Base-by-base conservation (phyloP, 2,113 vertebrate species). In the Stictonetta naevosa region DNA sequence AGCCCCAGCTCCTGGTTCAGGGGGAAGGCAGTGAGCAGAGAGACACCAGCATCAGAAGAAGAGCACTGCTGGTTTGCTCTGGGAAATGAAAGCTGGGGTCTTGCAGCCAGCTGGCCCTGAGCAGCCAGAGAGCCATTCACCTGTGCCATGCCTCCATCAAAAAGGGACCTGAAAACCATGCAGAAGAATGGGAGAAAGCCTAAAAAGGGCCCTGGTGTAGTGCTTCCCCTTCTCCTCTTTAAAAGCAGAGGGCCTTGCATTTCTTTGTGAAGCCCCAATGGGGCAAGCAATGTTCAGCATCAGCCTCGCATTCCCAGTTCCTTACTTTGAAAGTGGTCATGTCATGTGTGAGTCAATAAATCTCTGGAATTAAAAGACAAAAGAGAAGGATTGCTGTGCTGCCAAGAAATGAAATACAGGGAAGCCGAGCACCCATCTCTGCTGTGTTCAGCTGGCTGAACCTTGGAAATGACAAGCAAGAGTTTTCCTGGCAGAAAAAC, bases 401-500 rank as follows among this genome's bases (percentile, higher is more conserved):
- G 60, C 50, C 83, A 72, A 95, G 76, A 90, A 94, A 67, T 2
- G 4, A 68, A 86, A 77, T 34, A 40, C 10, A 16, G 80, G 74
- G 25, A 17, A 60, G 83, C n/a, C 3, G 0, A 92, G 86, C 4
- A 8, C 36, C 88, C 23, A 58, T 4, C 56, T 85, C 90, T 59
- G 85, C 83, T 88, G 67, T 67, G 40, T 86, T 92, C 76, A n/a
- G 62, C 82, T 89, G 89, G 75, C 64, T 79, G 71, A 62, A 94
- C 72, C 34, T 84, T 67, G 60, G 82, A 95, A 89, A 91, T 81
- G 42, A 67, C 52, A 62, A 0, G 1, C 17, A 33, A 0, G 8
- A 25, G 50, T 81, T 56, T 90, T 83, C 69, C 72, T 96, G 85
- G 93, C 68, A 90, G 95, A 95, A 72, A 20, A 78, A 95, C 8